Conservation (phyloP, 2,888 invertebrate species). For the Polydrusus pterygomalis region DNA sequence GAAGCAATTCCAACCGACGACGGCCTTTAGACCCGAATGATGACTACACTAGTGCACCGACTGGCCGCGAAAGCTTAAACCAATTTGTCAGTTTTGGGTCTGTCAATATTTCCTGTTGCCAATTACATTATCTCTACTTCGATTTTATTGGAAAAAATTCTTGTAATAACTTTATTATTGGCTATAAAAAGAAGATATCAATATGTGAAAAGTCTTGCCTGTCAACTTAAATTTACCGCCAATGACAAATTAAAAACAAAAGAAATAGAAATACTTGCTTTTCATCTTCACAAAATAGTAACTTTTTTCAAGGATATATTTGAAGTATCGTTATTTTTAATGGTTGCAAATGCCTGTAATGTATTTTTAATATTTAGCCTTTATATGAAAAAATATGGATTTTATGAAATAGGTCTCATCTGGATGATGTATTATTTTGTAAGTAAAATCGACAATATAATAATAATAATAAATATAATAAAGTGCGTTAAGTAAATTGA, state of each 20-base stretch:
- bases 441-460: neutral
- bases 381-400: no score
- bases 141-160: neutral
- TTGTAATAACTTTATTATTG: neutral
- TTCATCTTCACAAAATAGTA: neutral
- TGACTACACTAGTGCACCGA: no score
- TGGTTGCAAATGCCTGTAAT: neutral
- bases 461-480: no score
- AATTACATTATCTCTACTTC: neutral
- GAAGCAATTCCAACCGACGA: no score
- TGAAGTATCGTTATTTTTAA: neutral
- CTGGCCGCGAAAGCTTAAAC: no score
- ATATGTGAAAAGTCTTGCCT: neutral
- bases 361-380: neutral
- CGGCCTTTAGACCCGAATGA: no score
- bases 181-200: neutral
- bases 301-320: neutral
- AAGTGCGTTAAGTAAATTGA: no score
- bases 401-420: neutral
- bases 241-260: no score
- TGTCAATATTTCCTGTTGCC: neutral
- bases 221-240: neutral
- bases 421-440: neutral
- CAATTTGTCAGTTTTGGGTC: no score
- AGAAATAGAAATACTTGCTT: neutral